phyloP scores from a whole-genome alignment of 92 coral and sea anemone genomes.

The Micromussa lordhowensis region DNA sequence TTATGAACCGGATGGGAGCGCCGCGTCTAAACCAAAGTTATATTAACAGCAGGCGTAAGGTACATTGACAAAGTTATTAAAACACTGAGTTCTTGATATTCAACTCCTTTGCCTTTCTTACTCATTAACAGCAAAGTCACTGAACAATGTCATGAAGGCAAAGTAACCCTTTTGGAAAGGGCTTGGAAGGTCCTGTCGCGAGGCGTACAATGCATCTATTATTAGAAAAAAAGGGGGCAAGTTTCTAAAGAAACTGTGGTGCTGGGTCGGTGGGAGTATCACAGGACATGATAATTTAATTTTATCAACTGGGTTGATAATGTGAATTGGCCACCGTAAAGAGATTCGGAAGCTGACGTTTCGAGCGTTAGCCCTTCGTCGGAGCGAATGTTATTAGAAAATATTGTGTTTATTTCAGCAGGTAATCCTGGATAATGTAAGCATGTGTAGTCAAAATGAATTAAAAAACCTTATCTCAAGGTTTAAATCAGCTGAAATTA shows the following conservation, averaged over 20 bases:
- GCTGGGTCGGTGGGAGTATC: too few relatives aligned
- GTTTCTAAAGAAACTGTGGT: too few relatives aligned
- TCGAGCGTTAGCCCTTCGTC: too few relatives aligned
- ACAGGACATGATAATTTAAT: too few relatives aligned
- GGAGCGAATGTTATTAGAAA: too few relatives aligned
- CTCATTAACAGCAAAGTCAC: background rate
- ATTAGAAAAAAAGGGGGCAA: too few relatives aligned
- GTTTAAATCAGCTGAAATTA: background rate
- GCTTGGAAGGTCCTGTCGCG: background rate
- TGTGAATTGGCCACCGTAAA: too few relatives aligned
- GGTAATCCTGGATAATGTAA: background rate
- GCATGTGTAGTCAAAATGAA: background rate
- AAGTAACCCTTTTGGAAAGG: background rate
- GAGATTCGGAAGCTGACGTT: too few relatives aligned
- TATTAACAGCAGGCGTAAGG: conserved; percentile 77
- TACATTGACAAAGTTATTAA: background rate
- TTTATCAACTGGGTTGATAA: too few relatives aligned
- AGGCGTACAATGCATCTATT: too few relatives aligned
- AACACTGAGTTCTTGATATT: background rate
- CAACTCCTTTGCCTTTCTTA: background rate
- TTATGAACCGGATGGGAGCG: conserved; percentile 74
- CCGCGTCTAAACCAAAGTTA: conserved; percentile 78
- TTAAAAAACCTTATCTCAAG: background rate
- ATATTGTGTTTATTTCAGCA: too few relatives aligned
- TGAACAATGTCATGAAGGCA: background rate